Evolutionary conservation across 2,113 vertebrate species (phyloP).

Genomic region (Cardinalis cardinalis): DNA sequence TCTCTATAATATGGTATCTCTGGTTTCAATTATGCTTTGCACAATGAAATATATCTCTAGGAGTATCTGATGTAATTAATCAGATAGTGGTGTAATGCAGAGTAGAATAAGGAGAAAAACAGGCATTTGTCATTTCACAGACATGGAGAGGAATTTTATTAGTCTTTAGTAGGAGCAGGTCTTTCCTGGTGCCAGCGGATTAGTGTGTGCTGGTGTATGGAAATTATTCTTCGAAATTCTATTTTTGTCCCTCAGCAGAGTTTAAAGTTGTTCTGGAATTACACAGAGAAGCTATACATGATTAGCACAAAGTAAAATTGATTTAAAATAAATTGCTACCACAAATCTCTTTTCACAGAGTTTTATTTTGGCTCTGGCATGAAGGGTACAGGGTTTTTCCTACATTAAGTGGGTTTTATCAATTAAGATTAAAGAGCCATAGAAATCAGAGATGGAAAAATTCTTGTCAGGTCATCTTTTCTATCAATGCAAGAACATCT

Average conservation of each 20-base stretch:
- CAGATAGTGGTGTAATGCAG: slow-evolving; percentile 10
- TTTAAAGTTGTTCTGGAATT: slow-evolving; percentile 47
- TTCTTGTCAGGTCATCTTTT: neutral
- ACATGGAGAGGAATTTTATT: slow-evolving; percentile 30
- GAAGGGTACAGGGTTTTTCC: neutral
- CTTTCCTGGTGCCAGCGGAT: neutral
- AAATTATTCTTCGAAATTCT: slow-evolving; percentile 39
- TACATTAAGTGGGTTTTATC: neutral
- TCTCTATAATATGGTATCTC: slow-evolving; percentile 18
- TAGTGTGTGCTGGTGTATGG: slow-evolving; percentile 1
- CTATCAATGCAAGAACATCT: neutral
- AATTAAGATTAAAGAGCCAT: slow-evolving; percentile 7
- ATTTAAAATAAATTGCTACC: slow-evolving; percentile 54
- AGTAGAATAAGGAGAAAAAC: slow-evolving; percentile 23
- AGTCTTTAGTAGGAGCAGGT: neutral
- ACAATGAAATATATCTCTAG: slow-evolving; percentile 25
- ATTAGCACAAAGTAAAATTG: slow-evolving; percentile 47
- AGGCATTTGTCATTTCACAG: slow-evolving; percentile 10
- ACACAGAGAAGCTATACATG: slow-evolving; percentile 14
- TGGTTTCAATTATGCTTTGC: slow-evolving; percentile 49
- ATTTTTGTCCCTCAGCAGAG: slow-evolving; percentile 31
- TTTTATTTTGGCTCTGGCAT: slow-evolving; percentile 32
- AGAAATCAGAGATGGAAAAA: slow-evolving; percentile 32
- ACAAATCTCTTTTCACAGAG: neutral
- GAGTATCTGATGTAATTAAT: slow-evolving; percentile 43